A percentile compares a stretch with the other conserved stretches of the same genome.
Conservation (phyloP, 2,888 invertebrate genomes). For the Lasioglossum leucozonium region DNA sequence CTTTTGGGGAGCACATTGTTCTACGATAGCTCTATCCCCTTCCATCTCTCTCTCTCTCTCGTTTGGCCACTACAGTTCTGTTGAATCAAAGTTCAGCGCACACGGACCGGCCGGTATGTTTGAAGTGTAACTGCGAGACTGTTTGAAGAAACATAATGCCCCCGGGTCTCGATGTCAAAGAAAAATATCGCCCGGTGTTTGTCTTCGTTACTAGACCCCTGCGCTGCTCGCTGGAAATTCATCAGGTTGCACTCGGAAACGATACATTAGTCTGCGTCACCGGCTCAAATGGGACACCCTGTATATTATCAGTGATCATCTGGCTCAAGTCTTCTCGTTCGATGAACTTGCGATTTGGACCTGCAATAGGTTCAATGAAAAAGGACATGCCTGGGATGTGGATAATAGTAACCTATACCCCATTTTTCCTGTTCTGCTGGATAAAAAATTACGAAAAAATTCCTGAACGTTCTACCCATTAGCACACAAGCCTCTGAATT, state of each 20-base stretch:
- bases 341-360: neutral
- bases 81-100: neutral
- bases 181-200: neutral
- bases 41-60: too few species aligned
- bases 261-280: neutral
- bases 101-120: neutral
- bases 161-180: neutral
- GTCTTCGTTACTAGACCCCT: neutral
- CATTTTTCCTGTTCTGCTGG: neutral
- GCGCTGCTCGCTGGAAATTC: neutral
- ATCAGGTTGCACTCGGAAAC: neutral
- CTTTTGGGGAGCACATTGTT: neutral
- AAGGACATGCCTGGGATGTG: too few species aligned
- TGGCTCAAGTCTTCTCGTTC: neutral
- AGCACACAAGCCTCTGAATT: neutral
- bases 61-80: neutral
- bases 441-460: neutral
- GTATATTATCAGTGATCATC: neutral
- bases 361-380: too few species aligned
- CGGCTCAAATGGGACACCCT: neutral
- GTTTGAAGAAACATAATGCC: neutral
- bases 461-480: rapidly evolving
- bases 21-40: neutral
- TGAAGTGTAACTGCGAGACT: neutral
- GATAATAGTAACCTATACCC: neutral